Evolutionary conservation across 2,797 vertebrate genomes (phyloP), one percentile per base, ranked within the genome.

Genomic region (Eptatretus atami): DNA sequence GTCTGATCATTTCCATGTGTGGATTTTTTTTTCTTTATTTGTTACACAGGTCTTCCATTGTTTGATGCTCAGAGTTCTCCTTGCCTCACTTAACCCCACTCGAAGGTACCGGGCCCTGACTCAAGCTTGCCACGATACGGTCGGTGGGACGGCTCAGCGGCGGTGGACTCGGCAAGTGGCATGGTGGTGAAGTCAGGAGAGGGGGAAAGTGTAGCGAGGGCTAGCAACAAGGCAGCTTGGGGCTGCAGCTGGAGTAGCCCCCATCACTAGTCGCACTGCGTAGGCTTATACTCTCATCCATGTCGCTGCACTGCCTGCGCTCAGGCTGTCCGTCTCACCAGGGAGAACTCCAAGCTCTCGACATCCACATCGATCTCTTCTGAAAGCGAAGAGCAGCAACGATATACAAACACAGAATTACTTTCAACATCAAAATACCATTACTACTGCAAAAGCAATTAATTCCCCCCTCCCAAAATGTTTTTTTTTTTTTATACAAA

Each of bases 311-410:
- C 57, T 61, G 57, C 57, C 25, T 25, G 57, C 25, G 57, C 57
- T 25, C n/a, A 61, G 57, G 57, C 57, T 61, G 57, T 61, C 57
- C 25, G n/a, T 25, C 9, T 61, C 57, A 25, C 57, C 57, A 61
- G n/a, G n/a, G 57, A 61, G 57, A 61, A 61, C 57, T 61, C 57
- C 57, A 61, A n/a, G 57, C 57, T 61, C 6, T 44, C 31, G 31
- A 44, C 31, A 15, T 60, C 57, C 57, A 61, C 57, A 25, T 61
- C 57, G n/a, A 61, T 25, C 57, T 61, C 57, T 44, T 44, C 31
- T 44, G 31, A 44, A 44, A 44, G 2, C 31, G 31, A 44, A 4
- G 6, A 3, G 6, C 31, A 44, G 6, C 4, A 44, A 44, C 31
- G 31, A 44, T 8, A 44, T 4, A 19, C 19, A 19, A 19, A 19